Base-by-base conservation (phyloP, 2,797 vertebrate species). In the Micromesistius poutassou region DNA sequence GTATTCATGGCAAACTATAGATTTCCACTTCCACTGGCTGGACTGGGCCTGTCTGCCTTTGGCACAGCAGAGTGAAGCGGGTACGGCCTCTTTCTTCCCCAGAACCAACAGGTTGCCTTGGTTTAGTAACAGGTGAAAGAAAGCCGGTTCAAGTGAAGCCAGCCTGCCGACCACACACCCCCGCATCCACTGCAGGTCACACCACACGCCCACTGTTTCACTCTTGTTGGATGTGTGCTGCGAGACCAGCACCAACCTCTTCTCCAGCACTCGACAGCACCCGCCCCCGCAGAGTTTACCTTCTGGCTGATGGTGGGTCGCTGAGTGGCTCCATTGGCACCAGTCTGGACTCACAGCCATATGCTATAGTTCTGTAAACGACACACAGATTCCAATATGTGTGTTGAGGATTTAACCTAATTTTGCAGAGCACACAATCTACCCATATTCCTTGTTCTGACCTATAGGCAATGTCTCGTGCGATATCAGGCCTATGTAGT, bases 201-300 rank as follows among this genome's bases (percentile, higher is more conserved):
- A 71, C 83, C 72, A 42, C 71, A 73, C 79, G 83, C 78, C 84
- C 83, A 81, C 85, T 75, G 76, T 76, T 88, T 84, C 86, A 89
- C 87, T 87, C 78, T 91, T 89, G 12, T 25, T 91, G 80, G 82
- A 79, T 83, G 76, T 0, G 72, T 66, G 30, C 80, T 16, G 76
- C 82, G 75, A 74, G 80, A 81, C 77, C 77, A 80, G 72, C 35
- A 10, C 74, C 74, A 80, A 83, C 81, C 85, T 73, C 38, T 7
- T 74, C 73, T 83, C 86, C 87, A 80, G 78, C 78, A 82, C 81
- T 84, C 85, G 74, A 85, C 80, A 55, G 50, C 50, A 91, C 86
- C 83, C 28, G 82, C 82, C 84, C 78, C 72, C 85, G 28, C 19
- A n/a, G n/a, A n/a, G n/a, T n/a, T n/a, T n/a, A n/a, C n/a, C n/a